Evolutionary conservation across 1,140 invertebrate genomes (phyloP).

Genomic region (Chlorops oryzae): DNA sequence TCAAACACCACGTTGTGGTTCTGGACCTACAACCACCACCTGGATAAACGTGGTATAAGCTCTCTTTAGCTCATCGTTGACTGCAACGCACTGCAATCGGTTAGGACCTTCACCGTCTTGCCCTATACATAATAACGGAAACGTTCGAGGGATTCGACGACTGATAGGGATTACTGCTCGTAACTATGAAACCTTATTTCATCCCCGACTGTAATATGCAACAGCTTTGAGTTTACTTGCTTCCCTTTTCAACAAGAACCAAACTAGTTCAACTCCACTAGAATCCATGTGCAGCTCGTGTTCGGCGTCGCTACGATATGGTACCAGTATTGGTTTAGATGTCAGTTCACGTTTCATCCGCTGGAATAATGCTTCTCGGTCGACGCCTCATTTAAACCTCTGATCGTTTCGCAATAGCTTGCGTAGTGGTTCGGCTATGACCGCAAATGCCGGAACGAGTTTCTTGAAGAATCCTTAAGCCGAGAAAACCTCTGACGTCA

Average conservation of each 20-base stretch:
- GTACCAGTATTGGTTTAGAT: conserved; percentile 12
- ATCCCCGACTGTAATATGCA: conserved; percentile 13
- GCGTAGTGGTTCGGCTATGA: conserved; percentile 22
- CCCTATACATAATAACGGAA: conserved; percentile 40
- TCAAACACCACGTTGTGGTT: not conserved
- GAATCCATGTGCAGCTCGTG: conserved; percentile 37
- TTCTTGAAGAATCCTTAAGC: conserved; percentile 24
- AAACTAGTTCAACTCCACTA: conserved; percentile 24
- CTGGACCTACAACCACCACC: not conserved
- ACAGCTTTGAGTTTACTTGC: conserved; percentile 8
- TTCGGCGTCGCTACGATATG: conserved; percentile 9
- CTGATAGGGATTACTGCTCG: conserved; percentile 21
- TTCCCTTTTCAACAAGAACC: conserved; percentile 31
- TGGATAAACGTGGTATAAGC: not conserved
- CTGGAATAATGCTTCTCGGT: conserved; percentile 13
- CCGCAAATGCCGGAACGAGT: conserved; percentile 22
- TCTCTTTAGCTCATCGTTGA: conserved; percentile 24
- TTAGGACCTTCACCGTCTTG: conserved; percentile 41
- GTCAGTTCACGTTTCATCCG: conserved; percentile 3
- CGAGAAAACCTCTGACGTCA: conserved; percentile 21
- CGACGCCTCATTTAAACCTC: conserved; percentile 14
- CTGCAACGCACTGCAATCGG: conserved; percentile 36
- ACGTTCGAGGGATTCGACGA: conserved; percentile 9
- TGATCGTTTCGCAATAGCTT: conserved; percentile 16
- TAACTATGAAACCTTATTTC: conserved; percentile 35